Evolutionary conservation across 2,888 invertebrate species (phyloP).

Genomic region (Cryptus viduatorius): DNA sequence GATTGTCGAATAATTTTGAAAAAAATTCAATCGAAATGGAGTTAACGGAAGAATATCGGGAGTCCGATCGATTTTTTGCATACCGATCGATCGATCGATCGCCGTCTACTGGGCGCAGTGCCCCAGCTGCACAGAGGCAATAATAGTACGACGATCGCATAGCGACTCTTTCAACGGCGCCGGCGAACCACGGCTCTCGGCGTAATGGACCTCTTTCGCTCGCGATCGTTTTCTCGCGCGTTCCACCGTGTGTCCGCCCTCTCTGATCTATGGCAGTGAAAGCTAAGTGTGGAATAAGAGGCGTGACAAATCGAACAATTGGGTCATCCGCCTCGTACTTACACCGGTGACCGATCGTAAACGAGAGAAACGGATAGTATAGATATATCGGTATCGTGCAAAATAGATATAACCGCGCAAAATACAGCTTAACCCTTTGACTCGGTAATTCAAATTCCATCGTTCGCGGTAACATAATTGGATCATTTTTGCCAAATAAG

Average conservation of each 20-base stretch:
- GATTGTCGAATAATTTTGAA: slow-evolving; percentile 8
- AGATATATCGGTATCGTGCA: slow-evolving; percentile 6
- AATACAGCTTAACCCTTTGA: slow-evolving; percentile 4
- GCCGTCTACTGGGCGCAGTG: slow-evolving; percentile 5
- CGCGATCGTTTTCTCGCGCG: slow-evolving; percentile 30
- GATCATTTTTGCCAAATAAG: background rate
- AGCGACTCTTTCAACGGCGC: slow-evolving; percentile 25
- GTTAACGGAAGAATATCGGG: slow-evolving; percentile 15
- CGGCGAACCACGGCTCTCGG: background rate
- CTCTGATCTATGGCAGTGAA: slow-evolving; percentile 77
- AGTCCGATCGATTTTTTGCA: slow-evolving; percentile 26
- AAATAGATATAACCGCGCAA: slow-evolving; percentile 9
- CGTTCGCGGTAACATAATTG: background rate
- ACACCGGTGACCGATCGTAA: background rate
- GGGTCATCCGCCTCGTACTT: slow-evolving; percentile 74
- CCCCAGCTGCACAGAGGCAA: background rate
- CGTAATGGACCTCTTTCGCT: slow-evolving; percentile 16
- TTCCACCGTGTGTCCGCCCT: slow-evolving; percentile 71
- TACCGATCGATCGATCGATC: slow-evolving; percentile 41
- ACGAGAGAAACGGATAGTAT: background rate
- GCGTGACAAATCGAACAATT: slow-evolving; percentile 80
- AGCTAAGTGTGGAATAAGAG: slow-evolving; percentile 79
- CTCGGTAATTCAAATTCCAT: background rate
- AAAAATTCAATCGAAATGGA: slow-evolving; percentile 53
- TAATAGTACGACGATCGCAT: slow-evolving; percentile 21